A percentile compares a stretch with the other conserved stretches of the same genome.
Conservation (phyloP, 2,113 vertebrate genomes). For the Psammodynastes pulverulentus region DNA sequence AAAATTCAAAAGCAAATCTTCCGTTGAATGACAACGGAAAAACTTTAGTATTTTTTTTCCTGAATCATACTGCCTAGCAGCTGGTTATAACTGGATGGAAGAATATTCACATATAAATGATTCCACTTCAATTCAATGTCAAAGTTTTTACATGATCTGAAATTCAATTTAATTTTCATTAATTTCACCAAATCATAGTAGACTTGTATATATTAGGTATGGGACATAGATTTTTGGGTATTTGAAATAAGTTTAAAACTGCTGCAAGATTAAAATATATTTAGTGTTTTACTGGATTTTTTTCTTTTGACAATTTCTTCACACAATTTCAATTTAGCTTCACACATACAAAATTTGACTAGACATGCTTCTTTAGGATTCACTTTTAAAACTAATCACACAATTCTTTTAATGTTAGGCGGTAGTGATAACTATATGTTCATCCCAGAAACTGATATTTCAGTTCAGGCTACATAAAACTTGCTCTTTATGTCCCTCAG, state of each 20-base stretch:
- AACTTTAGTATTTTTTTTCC: not conserved
- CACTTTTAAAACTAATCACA: constrained; percentile 48
- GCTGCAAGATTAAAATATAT: not conserved
- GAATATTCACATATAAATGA: not conserved
- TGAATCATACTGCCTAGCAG: not conserved
- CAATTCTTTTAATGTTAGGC: constrained; percentile 16
- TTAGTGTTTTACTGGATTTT: constrained; percentile 49
- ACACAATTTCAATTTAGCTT: constrained; percentile 40
- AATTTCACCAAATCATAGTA: constrained; percentile 37
- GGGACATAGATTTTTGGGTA: not conserved
- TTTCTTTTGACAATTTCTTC: constrained; percentile 46
- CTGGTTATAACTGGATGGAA: not conserved
- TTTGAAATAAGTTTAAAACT: constrained; percentile 22
- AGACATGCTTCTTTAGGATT: constrained; percentile 35
- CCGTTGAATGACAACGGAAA: not conserved
- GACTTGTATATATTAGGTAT: constrained; percentile 44
- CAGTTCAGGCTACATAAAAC: not conserved
- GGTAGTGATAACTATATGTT: constrained; percentile 43
- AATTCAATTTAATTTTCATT: not conserved
- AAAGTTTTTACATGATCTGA: not conserved
- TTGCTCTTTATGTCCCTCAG: not conserved
- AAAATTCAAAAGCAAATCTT: not conserved
- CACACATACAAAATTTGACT: constrained; percentile 49
- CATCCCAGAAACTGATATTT: constrained; percentile 62
- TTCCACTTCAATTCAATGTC: not conserved